A percentile compares a stretch with the other conserved stretches of the same genome.
phyloP scores from a whole-genome alignment of 2,888 invertebrate species.

The Hypselothyrea guttata region DNA sequence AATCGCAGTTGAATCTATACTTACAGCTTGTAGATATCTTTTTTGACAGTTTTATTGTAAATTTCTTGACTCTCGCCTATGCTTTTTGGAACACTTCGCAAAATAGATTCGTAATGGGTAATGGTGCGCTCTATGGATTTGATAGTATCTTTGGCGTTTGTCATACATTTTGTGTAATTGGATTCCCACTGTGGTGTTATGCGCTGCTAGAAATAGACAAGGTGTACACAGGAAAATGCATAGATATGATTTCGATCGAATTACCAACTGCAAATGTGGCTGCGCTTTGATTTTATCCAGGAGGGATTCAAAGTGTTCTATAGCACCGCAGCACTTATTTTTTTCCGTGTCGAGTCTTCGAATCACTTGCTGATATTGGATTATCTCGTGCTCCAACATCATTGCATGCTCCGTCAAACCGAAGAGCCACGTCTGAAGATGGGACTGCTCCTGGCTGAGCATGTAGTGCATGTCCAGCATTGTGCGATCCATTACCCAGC shows the following conservation, averaged over 20 bases:
- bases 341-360: constrained; percentile 13
- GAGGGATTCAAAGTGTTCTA: constrained; percentile 41
- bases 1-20: too few species aligned
- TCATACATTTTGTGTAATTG: constrained; percentile 19
- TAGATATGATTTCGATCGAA: too few species aligned
- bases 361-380: constrained; percentile 21
- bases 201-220: too few species aligned
- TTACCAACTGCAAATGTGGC: constrained; percentile 21
- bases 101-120: constrained; percentile 27
- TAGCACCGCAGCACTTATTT: constrained; percentile 28
- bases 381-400: constrained; percentile 59
- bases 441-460: constrained; percentile 51
- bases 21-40: constrained; percentile 51
- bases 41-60: neutral
- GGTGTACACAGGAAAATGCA: too few species aligned
- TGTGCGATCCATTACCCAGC: constrained; percentile 53
- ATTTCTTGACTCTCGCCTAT: constrained; percentile 20
- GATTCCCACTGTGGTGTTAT: constrained; percentile 18
- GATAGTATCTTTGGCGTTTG: neutral
- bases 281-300: constrained; percentile 21
- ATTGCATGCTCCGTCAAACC: constrained; percentile 68
- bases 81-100: constrained; percentile 16
- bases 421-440: constrained; percentile 43
- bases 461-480: constrained; percentile 56
- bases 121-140: constrained; percentile 4